phyloP scores from a whole-genome alignment of 1,140 invertebrate genomes.

The Coboldia fuscipes region DNA sequence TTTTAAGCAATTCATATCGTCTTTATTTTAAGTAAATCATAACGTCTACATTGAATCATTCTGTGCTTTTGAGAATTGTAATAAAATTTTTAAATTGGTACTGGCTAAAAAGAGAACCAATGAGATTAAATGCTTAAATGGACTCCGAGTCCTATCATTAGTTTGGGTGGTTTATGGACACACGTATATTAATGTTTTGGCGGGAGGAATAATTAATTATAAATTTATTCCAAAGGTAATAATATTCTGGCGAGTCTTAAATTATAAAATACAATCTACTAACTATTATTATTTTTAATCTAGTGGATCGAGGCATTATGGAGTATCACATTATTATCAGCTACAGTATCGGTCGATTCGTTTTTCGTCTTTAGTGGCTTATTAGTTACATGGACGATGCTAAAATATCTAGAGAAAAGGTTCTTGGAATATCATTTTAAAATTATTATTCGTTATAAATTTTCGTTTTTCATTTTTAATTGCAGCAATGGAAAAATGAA shows the following conservation, averaged over 20 bases:
- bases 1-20: too few species aligned
- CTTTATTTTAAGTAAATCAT: too few species aligned
- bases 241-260: background rate
- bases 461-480: background rate
- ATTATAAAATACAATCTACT: background rate
- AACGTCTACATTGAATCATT: too few species aligned
- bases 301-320: background rate
- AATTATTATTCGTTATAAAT: background rate
- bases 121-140: conserved; percentile 1
- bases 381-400: background rate
- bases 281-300: too few species aligned
- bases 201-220: background rate
- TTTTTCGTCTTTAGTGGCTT: conserved; percentile 1
- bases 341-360: background rate
- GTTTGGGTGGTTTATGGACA: conserved; percentile 3
- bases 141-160: conserved; percentile 1
- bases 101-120: background rate
- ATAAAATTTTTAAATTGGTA: conserved; percentile 8
- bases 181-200: background rate
- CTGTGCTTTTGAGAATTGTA: conserved; percentile 14
- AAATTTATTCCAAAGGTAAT: background rate
- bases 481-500: conserved; percentile 8
- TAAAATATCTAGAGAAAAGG: background rate
- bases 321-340: background rate
- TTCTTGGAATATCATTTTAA: background rate